Conservation (phyloP, 2,888 invertebrate genomes). For the Embidobia sp. region DNA sequence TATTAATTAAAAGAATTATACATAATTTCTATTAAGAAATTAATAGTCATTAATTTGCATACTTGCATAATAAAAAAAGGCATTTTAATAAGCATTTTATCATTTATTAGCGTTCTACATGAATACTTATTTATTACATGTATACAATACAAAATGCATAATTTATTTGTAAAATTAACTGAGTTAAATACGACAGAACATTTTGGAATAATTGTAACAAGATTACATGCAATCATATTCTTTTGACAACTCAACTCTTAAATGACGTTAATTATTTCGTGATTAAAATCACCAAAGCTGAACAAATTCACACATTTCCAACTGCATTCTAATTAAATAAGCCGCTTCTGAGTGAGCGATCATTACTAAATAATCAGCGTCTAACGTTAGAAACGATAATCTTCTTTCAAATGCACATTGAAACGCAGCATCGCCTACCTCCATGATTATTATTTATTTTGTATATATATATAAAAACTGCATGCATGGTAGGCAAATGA, state of each 20-base stretch:
- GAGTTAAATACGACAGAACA: too few species aligned
- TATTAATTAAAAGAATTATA: too few species aligned
- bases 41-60: too few species aligned
- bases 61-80: too few species aligned
- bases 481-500: slow-evolving; percentile 3
- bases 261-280: slow-evolving; percentile 1
- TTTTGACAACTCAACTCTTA: background rate
- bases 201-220: too few species aligned
- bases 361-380: slow-evolving; percentile 19
- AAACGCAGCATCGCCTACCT: slow-evolving; percentile 1
- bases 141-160: too few species aligned
- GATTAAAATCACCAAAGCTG: background rate
- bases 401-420: slow-evolving; percentile 3
- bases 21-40: too few species aligned
- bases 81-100: too few species aligned
- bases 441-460: too few species aligned
- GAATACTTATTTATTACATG: too few species aligned
- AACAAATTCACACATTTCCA: slow-evolving; percentile 4
- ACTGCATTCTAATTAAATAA: slow-evolving; percentile 9
- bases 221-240: slow-evolving; percentile 1
- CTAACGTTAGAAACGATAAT: slow-evolving; percentile 13
- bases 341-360: background rate
- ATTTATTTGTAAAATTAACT: too few species aligned
- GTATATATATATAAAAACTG: slow-evolving; percentile 1
- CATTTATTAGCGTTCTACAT: too few species aligned